Evolutionary conservation across 2,113 vertebrate genomes (phyloP), one percentile per base, ranked within the genome.

Genomic region (Halichoerus grypus): DNA sequence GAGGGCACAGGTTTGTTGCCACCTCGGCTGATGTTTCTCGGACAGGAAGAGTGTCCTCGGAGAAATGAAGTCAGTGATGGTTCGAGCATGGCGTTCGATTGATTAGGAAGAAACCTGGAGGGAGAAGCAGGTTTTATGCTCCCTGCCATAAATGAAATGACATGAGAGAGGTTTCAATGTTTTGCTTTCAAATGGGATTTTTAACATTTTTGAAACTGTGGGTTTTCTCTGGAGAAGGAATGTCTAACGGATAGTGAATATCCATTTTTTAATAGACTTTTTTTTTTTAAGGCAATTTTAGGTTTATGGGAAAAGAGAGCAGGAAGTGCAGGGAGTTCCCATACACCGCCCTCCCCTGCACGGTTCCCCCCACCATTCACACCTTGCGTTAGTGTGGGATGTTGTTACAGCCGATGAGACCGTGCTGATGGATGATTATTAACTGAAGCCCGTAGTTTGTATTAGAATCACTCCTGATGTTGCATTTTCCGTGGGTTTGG

Each of bases 371-470:
- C 0, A 0, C 2, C 0, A 5, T 26, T 9, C 7, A 18, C 46
- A 6, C 24, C 76, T 33, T 13, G 24, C 14, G 0, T 7, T 11
- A 2, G 8, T 21, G 76, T 14, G 6, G 3, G 19, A 5, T 13
- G 28, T 3, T 1, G n/a, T 11, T 2, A 15, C 36, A 12, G 7
- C 11, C 12, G 9, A 19, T 19, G 5, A 26, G 36, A 24, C 65
- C 0, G 3, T 7, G 1, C 1, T 0, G 57, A 10, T 1, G 8
- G 13, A 2, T 0, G 10, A 10, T 69, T 8, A 5, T 11, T 3
- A 1, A 3, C 31, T 4, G 0, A 8, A 24, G 81, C 4, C 95
- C 22, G 0, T 0, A 4, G 87, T 1, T 11, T 2, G 2, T 51
- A 31, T 36, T 7, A 42, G 46, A 11, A 10, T 39, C 5, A 2